These are phyloP conservation scores for Agrochola lota DNA, from an alignment of 2,888 invertebrate genomes.

Conservation along the genomic window DNA sequence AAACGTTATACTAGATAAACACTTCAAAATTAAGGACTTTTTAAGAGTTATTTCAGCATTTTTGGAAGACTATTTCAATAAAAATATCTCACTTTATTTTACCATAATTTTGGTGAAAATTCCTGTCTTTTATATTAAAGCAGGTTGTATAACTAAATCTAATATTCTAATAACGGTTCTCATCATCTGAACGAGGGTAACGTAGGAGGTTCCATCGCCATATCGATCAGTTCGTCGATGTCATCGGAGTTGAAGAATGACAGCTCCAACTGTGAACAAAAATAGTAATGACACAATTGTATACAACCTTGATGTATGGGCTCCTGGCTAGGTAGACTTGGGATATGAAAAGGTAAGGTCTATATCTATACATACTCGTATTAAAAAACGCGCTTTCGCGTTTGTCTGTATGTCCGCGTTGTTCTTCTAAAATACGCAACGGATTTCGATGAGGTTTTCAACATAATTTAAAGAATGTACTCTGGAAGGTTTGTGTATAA, in stretches of 20 bases:
- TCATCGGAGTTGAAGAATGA: conserved; percentile 88
- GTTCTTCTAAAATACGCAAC: too few relatives aligned
- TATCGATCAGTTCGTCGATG: conserved; percentile 87
- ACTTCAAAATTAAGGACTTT: not conserved
- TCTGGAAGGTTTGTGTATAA: too few relatives aligned
- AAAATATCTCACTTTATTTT: not conserved
- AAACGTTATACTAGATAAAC: not conserved
- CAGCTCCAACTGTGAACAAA: conserved; percentile 81
- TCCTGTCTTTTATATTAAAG: conserved; percentile 1
- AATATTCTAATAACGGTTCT: conserved; percentile 24
- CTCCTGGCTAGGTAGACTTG: not conserved
- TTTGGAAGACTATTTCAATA: not conserved
- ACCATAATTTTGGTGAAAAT: not conserved
- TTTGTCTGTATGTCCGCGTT: too few relatives aligned
- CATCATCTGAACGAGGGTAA: conserved; percentile 79
- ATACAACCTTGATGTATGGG: not conserved
- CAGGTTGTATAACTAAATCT: conserved; percentile 27
- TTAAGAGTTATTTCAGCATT: too few relatives aligned
- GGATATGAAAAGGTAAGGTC: not conserved
- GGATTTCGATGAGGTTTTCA: too few relatives aligned
- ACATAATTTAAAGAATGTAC: too few relatives aligned
- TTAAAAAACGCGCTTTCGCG: too few relatives aligned
- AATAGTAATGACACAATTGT: not conserved
- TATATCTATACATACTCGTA: too few relatives aligned
- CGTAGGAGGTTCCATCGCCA: conserved; percentile 85